A percentile compares a stretch with the other conserved stretches of the same genome.
phyloP scores from a whole-genome alignment of 92 coral and sea anemone genomes.

The Zoanthus sansibaricus region DNA sequence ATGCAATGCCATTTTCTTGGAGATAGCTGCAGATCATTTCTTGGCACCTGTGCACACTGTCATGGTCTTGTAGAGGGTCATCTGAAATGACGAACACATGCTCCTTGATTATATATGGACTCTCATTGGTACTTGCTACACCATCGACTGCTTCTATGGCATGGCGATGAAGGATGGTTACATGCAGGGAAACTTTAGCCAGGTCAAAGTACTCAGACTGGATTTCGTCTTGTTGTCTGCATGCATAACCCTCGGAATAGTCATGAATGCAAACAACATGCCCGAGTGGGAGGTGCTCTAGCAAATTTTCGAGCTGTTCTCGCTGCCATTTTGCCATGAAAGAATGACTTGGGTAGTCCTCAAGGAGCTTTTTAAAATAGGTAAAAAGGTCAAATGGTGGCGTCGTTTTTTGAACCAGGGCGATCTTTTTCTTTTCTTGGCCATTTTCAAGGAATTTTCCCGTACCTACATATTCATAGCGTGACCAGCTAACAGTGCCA shows the following conservation, averaged over 20 bases:
- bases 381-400: background rate
- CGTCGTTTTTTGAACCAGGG: background rate
- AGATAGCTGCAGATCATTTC: slow-evolving; percentile 30
- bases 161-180: slow-evolving; percentile 58
- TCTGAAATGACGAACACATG: slow-evolving; percentile 53
- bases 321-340: background rate
- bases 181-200: slow-evolving; percentile 49
- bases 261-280: background rate
- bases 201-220: background rate
- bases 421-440: slow-evolving; percentile 4
- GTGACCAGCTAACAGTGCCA: background rate
- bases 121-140: slow-evolving; percentile 45
- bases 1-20: background rate
- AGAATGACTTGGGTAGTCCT: background rate
- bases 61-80: slow-evolving; percentile 44
- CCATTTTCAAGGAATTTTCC: slow-evolving; percentile 1
- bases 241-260: background rate
- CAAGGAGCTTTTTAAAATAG: slow-evolving; percentile 1
- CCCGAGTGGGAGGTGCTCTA: background rate
- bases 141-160: slow-evolving; percentile 56
- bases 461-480: background rate
- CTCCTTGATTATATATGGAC: slow-evolving; percentile 49
- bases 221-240: slow-evolving; percentile 1
- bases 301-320: background rate
- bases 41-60: slow-evolving; percentile 55